These are phyloP conservation scores for Pao palembangensis DNA, from an alignment of 2,113 vertebrate genomes.

Conservation along the genomic window DNA sequence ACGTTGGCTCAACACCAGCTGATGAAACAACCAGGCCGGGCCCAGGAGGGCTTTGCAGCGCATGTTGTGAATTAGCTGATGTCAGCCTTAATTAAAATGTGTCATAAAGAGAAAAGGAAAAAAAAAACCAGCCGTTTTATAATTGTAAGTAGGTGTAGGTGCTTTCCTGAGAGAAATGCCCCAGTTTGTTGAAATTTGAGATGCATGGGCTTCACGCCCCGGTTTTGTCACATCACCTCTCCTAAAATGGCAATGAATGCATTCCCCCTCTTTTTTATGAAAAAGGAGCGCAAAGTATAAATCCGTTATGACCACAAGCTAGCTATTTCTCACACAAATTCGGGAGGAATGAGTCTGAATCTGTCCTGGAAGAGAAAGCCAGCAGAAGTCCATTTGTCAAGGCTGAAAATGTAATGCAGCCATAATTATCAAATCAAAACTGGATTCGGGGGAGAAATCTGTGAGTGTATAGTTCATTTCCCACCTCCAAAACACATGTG, in stretches of 20 bases:
- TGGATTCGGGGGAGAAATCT: constrained; percentile 24
- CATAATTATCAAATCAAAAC: constrained; percentile 58
- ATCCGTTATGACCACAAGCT: constrained; percentile 37
- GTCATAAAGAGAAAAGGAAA: constrained; percentile 25
- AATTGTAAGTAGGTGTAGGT: constrained; percentile 24
- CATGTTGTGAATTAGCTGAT: constrained; percentile 59
- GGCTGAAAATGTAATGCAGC: constrained; percentile 45
- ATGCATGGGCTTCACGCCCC: constrained; percentile 4
- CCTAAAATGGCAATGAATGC: constrained; percentile 14
- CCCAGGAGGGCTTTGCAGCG: constrained; percentile 29
- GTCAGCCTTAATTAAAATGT: constrained; percentile 64
- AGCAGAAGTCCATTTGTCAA: constrained; percentile 50
- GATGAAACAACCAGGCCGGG: constrained; percentile 52
- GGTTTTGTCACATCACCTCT: constrained; percentile 2
- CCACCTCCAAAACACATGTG: constrained; percentile 10
- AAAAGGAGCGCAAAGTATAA: constrained; percentile 23
- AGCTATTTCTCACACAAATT: constrained; percentile 34
- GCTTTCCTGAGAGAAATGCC: constrained; percentile 9
- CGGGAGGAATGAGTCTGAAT: constrained; percentile 42
- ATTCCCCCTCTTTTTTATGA: constrained; percentile 25
- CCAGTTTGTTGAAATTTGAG: background rate
- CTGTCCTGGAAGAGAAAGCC: constrained; percentile 37
- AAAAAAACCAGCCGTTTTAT: constrained; percentile 20
- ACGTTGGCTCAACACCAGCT: constrained; percentile 59
- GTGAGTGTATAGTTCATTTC: constrained; percentile 33